These are phyloP conservation scores for Copidosoma aretas DNA, from an alignment of 2,888 invertebrate species.

Conservation along the genomic window DNA sequence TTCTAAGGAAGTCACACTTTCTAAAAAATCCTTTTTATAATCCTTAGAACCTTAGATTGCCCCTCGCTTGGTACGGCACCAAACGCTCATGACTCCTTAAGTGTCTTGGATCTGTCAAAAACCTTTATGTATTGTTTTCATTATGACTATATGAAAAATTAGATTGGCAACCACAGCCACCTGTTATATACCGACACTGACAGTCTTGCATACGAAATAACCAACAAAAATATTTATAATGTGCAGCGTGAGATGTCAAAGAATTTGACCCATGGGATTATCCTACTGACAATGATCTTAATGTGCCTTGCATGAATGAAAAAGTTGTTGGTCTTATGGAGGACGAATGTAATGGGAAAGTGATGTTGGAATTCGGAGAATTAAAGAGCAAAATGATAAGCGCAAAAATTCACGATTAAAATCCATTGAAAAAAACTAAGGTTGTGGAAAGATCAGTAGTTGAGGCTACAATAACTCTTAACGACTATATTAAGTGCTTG, in stretches of 20 bases:
- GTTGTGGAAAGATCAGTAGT: neutral
- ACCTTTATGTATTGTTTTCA: constrained; percentile 52
- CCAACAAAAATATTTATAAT: neutral
- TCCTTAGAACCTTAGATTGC: too few relatives aligned
- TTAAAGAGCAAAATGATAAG: neutral
- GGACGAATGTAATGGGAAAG: neutral
- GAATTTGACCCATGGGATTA: neutral
- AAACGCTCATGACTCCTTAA: too few relatives aligned
- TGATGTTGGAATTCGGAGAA: too few relatives aligned
- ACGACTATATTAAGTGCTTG: too few relatives aligned
- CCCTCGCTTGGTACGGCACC: too few relatives aligned
- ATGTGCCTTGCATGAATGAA: neutral
- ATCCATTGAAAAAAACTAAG: neutral
- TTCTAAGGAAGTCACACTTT: too few relatives aligned
- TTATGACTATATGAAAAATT: constrained; percentile 43
- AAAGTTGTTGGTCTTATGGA: neutral
- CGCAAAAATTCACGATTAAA: neutral
- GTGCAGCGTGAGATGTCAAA: neutral
- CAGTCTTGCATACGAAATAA: neutral
- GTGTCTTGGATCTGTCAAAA: constrained; percentile 50
- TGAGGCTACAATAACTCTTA: neutral
- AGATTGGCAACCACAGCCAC: neutral
- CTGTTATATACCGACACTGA: neutral
- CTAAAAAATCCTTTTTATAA: too few relatives aligned
- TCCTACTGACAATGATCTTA: neutral